Conservation (phyloP, 2,113 vertebrate genomes). For the Eptesicus fuscus region DNA sequence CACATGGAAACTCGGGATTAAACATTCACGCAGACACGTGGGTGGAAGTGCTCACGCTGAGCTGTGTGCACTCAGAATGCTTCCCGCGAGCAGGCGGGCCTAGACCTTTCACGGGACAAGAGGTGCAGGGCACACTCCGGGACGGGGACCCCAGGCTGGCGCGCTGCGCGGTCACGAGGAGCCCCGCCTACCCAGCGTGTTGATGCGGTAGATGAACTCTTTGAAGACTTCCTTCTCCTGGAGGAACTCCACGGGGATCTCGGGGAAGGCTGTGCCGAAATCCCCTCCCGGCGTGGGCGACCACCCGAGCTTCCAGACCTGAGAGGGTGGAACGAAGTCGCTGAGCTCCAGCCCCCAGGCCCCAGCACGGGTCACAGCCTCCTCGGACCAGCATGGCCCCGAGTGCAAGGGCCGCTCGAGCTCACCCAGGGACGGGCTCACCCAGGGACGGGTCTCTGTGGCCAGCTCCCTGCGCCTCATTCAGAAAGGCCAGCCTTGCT, state of each 20-base stretch:
- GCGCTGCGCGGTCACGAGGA: not conserved
- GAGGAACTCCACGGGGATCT: slow-evolving; percentile 97
- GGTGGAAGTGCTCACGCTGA: too few relatives aligned
- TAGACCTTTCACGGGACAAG: not conserved
- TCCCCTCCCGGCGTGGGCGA: slow-evolving; percentile 93
- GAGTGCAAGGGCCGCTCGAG: too few relatives aligned
- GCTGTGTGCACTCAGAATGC: rapidly evolving
- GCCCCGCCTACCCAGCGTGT: slow-evolving; percentile 82
- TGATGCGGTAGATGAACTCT: slow-evolving; percentile 97
- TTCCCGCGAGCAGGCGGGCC: rapidly evolving
- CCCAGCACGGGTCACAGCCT: not conserved
- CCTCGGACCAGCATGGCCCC: too few relatives aligned
- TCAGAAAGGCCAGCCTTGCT: not conserved
- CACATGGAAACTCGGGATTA: rapidly evolving
- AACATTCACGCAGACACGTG: rapidly evolving
- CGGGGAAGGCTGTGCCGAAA: slow-evolving; percentile 92
- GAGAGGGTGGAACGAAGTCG: not conserved
- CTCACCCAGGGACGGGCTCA: too few relatives aligned
- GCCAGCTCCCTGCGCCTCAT: too few relatives aligned
- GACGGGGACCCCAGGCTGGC: not conserved
- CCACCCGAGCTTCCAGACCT: slow-evolving; percentile 99
- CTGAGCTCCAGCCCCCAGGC: not conserved
- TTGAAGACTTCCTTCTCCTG: slow-evolving; percentile 98
- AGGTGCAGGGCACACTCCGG: not conserved
- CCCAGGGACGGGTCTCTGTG: too few relatives aligned